These are phyloP conservation scores for Sorex fumeus DNA, from an alignment of 2,113 vertebrate species.

Conservation along the genomic window DNA sequence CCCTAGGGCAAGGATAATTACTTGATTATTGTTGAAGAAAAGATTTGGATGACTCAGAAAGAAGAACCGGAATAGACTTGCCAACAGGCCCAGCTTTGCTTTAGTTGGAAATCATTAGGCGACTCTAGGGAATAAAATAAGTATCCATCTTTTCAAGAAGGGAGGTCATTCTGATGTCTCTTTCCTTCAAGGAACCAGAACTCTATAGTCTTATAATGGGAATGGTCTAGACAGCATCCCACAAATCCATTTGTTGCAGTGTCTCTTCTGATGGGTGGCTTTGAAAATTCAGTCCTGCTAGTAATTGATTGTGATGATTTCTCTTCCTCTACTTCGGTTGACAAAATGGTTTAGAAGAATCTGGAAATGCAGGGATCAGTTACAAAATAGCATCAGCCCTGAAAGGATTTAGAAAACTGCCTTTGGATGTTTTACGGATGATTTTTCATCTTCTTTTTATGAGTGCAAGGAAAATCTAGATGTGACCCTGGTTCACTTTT, in stretches of 20 bases:
- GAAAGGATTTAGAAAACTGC: constrained; percentile 27
- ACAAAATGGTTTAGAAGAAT: neutral
- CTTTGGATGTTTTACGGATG: neutral
- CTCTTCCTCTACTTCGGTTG: neutral
- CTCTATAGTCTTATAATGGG: neutral
- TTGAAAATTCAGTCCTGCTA: constrained; percentile 36
- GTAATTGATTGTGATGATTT: neutral
- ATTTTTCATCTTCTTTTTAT: neutral
- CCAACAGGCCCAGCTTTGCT: neutral
- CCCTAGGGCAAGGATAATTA: constrained; percentile 11
- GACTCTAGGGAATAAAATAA: neutral
- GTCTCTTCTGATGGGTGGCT: constrained; percentile 10
- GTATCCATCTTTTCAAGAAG: neutral
- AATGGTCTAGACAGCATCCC: neutral
- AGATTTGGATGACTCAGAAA: constrained; percentile 22
- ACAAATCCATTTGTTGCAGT: neutral
- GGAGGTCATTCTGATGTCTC: neutral
- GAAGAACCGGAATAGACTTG: neutral
- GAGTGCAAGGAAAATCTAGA: neutral
- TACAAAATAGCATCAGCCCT: neutral
- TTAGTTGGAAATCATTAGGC: neutral
- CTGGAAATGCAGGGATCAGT: neutral
- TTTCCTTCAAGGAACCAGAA: neutral
- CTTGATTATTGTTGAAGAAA: constrained; percentile 36
- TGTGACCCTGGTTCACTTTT: neutral